phyloP scores from a whole-genome alignment of 2,113 vertebrate species.

The Bettongia penicillata region DNA sequence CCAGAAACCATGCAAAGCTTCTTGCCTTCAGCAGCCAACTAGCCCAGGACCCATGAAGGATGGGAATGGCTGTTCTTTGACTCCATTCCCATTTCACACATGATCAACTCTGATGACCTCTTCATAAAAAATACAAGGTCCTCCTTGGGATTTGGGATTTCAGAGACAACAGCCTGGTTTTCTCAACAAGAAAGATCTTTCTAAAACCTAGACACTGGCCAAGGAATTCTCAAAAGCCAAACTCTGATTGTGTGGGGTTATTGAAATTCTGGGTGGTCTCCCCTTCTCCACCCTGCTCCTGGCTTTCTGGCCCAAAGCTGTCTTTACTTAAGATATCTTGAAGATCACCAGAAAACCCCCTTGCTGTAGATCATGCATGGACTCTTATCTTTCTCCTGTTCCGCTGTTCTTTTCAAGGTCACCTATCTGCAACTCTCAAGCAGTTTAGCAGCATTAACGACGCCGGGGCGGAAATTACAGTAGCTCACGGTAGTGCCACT shows the following conservation, averaged over 20 bases:
- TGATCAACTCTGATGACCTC: constrained; percentile 19
- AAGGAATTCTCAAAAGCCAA: constrained; percentile 68
- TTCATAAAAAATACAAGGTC: constrained; percentile 8
- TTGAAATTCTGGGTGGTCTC: constrained; percentile 69
- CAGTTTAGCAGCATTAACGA: constrained; percentile 4
- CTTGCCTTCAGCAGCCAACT: not conserved
- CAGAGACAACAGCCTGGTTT: constrained; percentile 56
- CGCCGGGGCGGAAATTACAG: constrained; percentile 53
- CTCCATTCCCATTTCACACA: not conserved
- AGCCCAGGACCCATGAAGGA: not conserved
- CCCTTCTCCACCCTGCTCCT: constrained; percentile 34
- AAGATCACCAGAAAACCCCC: constrained; percentile 70
- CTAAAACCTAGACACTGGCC: constrained; percentile 37
- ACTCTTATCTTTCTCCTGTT: constrained; percentile 66
- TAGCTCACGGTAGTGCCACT: constrained; percentile 63
- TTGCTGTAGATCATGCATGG: constrained; percentile 25
- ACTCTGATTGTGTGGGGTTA: constrained; percentile 54
- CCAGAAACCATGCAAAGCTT: constrained; percentile 40
- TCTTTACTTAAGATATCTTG: constrained; percentile 62
- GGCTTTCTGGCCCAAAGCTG: constrained; percentile 52
- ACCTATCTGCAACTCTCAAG: not conserved
- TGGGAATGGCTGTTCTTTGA: constrained; percentile 25
- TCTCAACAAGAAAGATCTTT: constrained; percentile 42
- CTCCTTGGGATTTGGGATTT: not conserved
- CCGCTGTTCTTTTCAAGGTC: constrained; percentile 58